phyloP scores from a whole-genome alignment of 2,113 vertebrate genomes.

The Channa argus region DNA sequence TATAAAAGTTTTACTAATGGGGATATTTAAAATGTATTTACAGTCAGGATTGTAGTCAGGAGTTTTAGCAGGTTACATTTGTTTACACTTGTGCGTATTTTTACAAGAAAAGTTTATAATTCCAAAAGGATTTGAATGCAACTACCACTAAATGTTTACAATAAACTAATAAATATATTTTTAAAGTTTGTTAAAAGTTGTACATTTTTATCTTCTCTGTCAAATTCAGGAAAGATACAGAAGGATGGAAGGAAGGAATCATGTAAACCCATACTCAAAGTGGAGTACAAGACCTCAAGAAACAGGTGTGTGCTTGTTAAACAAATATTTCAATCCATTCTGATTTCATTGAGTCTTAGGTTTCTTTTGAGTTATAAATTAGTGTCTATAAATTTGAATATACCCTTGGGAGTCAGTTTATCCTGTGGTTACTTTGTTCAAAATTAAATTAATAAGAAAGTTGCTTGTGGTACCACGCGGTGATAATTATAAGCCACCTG shows the following conservation, averaged over 20 bases:
- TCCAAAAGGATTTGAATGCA: too few relatives aligned
- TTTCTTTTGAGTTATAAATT: neutral
- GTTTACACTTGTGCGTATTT: too few relatives aligned
- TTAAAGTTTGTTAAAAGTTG: neutral
- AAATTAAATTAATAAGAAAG: neutral
- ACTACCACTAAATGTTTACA: too few relatives aligned
- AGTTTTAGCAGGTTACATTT: too few relatives aligned
- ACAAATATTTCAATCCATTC: neutral
- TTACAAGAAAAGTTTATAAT: too few relatives aligned
- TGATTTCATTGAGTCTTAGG: neutral
- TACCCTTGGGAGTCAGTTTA: too few relatives aligned
- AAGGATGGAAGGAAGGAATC: constrained; percentile 96
- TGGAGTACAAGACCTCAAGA: constrained; percentile 96
- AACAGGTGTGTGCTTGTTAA: constrained; percentile 85
- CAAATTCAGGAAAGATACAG: constrained; percentile 89
- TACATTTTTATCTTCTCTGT: neutral
- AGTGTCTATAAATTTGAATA: too few relatives aligned
- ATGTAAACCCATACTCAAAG: constrained; percentile 98
- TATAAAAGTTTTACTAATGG: too few relatives aligned
- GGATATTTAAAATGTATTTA: too few relatives aligned
- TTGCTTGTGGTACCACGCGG: neutral
- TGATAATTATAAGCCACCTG: neutral
- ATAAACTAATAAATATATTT: neutral
- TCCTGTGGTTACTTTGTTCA: neutral
- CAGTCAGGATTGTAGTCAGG: too few relatives aligned